phyloP scores from a whole-genome alignment of 2,888 invertebrate species.

The Epinotia brunnichana region DNA sequence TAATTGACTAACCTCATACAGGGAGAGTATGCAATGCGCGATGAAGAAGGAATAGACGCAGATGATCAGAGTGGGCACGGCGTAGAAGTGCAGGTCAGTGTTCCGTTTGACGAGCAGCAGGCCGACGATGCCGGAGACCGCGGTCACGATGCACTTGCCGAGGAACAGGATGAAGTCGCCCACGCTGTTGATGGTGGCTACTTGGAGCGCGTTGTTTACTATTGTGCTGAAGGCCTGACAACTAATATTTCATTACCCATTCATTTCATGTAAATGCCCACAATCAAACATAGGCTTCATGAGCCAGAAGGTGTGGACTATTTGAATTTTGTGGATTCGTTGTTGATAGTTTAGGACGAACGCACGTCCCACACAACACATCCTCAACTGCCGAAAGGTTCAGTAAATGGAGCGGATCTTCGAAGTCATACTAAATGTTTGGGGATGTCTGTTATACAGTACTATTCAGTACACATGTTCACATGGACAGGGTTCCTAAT shows the following conservation, averaged over 20 bases:
- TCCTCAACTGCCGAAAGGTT: too few species aligned
- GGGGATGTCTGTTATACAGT: too few species aligned
- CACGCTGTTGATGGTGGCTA: slow-evolving; percentile 95
- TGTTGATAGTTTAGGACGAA: too few species aligned
- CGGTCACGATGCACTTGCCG: slow-evolving; percentile 91
- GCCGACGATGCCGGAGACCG: slow-evolving; percentile 91
- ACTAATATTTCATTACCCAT: neutral
- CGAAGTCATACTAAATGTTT: too few species aligned
- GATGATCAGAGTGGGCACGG: slow-evolving; percentile 92
- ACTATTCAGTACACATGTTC: too few species aligned
- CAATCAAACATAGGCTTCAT: too few species aligned
- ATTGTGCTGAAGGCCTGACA: slow-evolving; percentile 92
- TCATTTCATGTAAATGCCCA: too few species aligned
- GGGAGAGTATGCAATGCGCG: slow-evolving; percentile 95
- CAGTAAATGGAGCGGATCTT: too few species aligned
- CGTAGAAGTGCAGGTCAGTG: slow-evolving; percentile 90
- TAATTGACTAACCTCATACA: slow-evolving; percentile 97
- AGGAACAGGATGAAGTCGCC: slow-evolving; percentile 97
- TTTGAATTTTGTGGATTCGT: too few species aligned
- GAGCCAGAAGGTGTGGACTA: too few species aligned
- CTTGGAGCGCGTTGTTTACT: slow-evolving; percentile 91
- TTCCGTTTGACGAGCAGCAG: slow-evolving; percentile 89
- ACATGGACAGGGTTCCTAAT: too few species aligned
- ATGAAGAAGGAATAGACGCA: slow-evolving; percentile 95
- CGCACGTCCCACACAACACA: too few species aligned